Evolutionary conservation across 2,113 vertebrate genomes (phyloP).

Genomic region (Haemorhous mexicanus): DNA sequence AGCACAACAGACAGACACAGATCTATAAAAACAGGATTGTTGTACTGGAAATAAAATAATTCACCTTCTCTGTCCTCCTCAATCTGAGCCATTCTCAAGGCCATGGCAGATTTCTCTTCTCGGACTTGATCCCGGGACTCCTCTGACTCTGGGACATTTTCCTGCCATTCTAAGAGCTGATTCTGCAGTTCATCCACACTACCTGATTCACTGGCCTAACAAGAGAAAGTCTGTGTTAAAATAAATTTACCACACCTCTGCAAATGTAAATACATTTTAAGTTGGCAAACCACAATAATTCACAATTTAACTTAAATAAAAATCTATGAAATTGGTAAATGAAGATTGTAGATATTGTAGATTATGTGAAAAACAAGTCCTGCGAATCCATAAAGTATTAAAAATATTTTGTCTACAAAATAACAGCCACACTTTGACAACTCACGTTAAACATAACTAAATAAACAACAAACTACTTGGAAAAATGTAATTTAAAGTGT

Average conservation of each 20-base stretch:
- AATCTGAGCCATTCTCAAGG: constrained; percentile 83
- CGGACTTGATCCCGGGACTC: constrained; percentile 70
- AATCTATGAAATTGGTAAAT: background rate
- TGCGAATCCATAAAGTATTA: background rate
- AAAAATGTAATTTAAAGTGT: background rate
- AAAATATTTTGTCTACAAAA: background rate
- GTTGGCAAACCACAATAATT: background rate
- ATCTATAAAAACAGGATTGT: background rate
- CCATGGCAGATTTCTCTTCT: constrained; percentile 82
- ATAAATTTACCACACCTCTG: background rate
- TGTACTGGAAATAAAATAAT: background rate
- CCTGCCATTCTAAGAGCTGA: constrained; percentile 89
- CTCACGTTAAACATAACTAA: background rate
- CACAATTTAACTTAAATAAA: background rate
- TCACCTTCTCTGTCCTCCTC: constrained; percentile 94
- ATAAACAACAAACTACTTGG: background rate
- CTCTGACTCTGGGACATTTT: constrained; percentile 78
- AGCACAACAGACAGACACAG: background rate
- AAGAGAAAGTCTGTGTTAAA: background rate
- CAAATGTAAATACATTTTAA: background rate
- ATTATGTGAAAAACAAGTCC: background rate
- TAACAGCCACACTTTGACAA: background rate
- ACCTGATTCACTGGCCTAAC: constrained; percentile 85
- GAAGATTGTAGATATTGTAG: too few relatives aligned
- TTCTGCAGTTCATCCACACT: constrained; percentile 85